These are phyloP conservation scores for Wasmannia auropunctata DNA, from an alignment of 1,140 invertebrate genomes.

Conservation along the genomic window DNA sequence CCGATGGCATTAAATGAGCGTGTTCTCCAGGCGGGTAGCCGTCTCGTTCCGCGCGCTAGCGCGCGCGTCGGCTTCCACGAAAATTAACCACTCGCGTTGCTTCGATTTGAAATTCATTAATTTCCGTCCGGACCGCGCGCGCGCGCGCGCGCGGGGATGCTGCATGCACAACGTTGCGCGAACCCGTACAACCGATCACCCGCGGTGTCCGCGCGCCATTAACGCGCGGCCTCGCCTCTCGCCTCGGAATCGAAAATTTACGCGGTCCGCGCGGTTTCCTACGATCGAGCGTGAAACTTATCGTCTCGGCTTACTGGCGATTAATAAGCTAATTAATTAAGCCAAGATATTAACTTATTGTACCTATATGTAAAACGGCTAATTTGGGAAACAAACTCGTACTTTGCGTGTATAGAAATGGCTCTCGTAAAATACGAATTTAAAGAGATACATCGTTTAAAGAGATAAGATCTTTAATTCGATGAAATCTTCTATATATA, in stretches of 20 bases:
- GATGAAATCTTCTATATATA: background rate
- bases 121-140: conserved; percentile 30
- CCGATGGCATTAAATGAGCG: conserved; percentile 71
- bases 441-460: conserved; percentile 9
- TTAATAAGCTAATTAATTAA: conserved; percentile 17
- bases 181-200: conserved; percentile 58
- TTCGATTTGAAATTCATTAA: conserved; percentile 73
- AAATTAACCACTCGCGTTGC: conserved; percentile 69
- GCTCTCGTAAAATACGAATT: background rate
- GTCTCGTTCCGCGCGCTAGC: conserved; percentile 56
- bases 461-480: background rate
- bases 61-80: conserved; percentile 63
- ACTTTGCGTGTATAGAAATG: background rate
- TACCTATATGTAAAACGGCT: background rate
- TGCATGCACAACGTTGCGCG: conserved; percentile 31
- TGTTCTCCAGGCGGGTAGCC: conserved; percentile 69
- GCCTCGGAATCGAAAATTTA: conserved; percentile 70
- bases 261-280: conserved; percentile 45
- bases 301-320: background rate
- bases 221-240: conserved; percentile 55
- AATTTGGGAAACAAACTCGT: background rate
- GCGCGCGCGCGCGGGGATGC: conserved; percentile 8
- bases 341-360: background rate
- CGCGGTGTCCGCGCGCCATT: conserved; percentile 63
- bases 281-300: background rate